phyloP scores from a whole-genome alignment of 1,140 invertebrate species.

The Trachymyrmex septentrionalis region DNA sequence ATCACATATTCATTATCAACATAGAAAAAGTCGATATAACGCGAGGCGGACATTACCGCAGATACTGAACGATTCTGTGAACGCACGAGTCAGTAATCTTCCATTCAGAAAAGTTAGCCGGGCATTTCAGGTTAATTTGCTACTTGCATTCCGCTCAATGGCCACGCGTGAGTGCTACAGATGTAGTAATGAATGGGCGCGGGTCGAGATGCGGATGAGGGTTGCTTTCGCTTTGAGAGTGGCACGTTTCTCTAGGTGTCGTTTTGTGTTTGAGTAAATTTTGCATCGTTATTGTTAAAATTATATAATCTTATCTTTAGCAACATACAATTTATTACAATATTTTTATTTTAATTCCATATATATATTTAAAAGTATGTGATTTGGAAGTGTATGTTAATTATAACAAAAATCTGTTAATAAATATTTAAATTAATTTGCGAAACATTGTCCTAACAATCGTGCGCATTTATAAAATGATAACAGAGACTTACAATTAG shows the following conservation, averaged over 20 bases:
- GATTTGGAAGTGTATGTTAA: neutral
- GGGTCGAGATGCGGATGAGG: constrained; percentile 52
- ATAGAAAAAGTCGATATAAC: constrained; percentile 29
- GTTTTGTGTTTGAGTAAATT: neutral
- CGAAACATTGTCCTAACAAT: neutral
- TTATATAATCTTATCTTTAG: neutral
- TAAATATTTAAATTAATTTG: constrained; percentile 1
- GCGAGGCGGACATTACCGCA: constrained; percentile 25
- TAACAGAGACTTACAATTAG: neutral
- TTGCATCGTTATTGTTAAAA: neutral
- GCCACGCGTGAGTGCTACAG: constrained; percentile 75
- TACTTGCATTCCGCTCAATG: constrained; percentile 76
- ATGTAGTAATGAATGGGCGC: constrained; percentile 76
- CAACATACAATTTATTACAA: neutral
- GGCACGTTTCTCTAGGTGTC: constrained; percentile 12
- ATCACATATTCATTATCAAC: constrained; percentile 37
- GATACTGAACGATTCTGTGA: constrained; percentile 53
- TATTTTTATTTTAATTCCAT: constrained; percentile 7
- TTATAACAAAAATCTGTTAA: neutral
- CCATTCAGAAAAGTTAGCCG: constrained; percentile 80
- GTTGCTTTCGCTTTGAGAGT: constrained; percentile 30
- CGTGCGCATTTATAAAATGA: neutral
- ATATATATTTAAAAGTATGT: neutral
- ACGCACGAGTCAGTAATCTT: constrained; percentile 73
- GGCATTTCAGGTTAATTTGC: constrained; percentile 79